phyloP scores from a whole-genome alignment of 1,140 invertebrate species.

The Dendrolimus punctatus region DNA sequence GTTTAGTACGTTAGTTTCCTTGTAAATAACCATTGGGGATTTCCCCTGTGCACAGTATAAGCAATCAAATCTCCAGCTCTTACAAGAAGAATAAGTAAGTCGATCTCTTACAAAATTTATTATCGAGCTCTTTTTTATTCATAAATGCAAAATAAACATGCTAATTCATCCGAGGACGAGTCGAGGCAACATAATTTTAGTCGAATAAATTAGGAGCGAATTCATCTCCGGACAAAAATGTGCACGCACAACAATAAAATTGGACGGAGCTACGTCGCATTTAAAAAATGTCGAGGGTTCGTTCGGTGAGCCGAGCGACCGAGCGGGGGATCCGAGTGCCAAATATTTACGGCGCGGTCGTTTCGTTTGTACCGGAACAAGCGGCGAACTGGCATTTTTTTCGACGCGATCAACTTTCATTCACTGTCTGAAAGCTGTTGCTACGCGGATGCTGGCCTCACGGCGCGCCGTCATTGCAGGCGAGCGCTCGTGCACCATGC shows the following conservation, averaged over 20 bases:
- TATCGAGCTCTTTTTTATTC: conserved; percentile 31
- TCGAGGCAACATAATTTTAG: conserved; percentile 29
- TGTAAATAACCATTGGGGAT: conserved; percentile 23
- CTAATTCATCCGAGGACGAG: conserved; percentile 26
- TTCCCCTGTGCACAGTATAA: conserved; percentile 8
- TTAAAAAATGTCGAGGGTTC: conserved; percentile 20
- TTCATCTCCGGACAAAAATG: conserved; percentile 17
- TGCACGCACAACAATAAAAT: conserved; percentile 15
- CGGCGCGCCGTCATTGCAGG: conserved; percentile 53
- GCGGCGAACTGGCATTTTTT: conserved; percentile 40
- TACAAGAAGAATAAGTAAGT: conserved; percentile 23
- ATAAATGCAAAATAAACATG: conserved; percentile 34
- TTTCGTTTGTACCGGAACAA: conserved; percentile 28
- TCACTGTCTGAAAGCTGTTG: conserved; percentile 63
- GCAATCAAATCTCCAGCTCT: conserved; percentile 18
- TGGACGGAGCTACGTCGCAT: conserved; percentile 6
- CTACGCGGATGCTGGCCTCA: conserved; percentile 63
- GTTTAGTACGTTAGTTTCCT: conserved; percentile 7
- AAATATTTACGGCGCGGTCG: conserved; percentile 37
- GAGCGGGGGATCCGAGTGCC: conserved; percentile 23
- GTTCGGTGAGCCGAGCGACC: conserved; percentile 8
- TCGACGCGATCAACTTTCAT: conserved; percentile 65
- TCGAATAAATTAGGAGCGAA: conserved; percentile 30
- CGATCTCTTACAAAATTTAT: conserved; percentile 23
- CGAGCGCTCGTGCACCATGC: conserved; percentile 46